Evolutionary conservation across 1,140 invertebrate genomes (phyloP).

Genomic region (Homarus americanus): DNA sequence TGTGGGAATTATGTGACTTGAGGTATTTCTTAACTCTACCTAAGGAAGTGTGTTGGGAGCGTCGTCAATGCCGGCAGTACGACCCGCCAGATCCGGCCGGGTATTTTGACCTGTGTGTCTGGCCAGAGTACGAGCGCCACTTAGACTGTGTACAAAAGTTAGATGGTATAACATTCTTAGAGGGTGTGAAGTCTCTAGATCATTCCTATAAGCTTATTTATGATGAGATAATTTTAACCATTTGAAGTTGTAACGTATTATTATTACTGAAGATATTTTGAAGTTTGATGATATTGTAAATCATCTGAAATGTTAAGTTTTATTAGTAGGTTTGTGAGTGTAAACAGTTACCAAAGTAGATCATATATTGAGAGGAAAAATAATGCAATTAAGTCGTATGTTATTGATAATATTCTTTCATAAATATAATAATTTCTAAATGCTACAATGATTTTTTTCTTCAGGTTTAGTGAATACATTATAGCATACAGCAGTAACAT

Average conservation of each 20-base stretch:
- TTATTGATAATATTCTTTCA: too few relatives aligned
- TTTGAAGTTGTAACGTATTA: too few relatives aligned
- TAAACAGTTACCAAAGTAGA: too few relatives aligned
- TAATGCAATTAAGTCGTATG: too few relatives aligned
- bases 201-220: not conserved
- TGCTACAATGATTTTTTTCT: too few relatives aligned
- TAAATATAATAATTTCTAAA: too few relatives aligned
- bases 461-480: too few relatives aligned
- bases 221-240: too few relatives aligned
- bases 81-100: conserved; percentile 88
- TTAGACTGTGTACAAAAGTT: conserved; percentile 76
- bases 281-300: not conserved
- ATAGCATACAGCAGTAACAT: too few relatives aligned
- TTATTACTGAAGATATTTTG: too few relatives aligned
- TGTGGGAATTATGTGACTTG: conserved; percentile 84
- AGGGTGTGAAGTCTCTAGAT: conserved; percentile 75
- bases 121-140: conserved; percentile 84
- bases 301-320: not conserved
- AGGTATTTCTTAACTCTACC: conserved; percentile 86
- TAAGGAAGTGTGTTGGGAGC: conserved; percentile 82
- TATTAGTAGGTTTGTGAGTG: too few relatives aligned
- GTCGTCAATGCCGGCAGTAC: conserved; percentile 82
- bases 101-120: conserved; percentile 88
- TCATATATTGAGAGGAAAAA: too few relatives aligned
- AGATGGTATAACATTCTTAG: conserved; percentile 77